These are phyloP conservation scores for Trogon surrucura DNA, from an alignment of 2,113 vertebrate species.

Conservation along the genomic window DNA sequence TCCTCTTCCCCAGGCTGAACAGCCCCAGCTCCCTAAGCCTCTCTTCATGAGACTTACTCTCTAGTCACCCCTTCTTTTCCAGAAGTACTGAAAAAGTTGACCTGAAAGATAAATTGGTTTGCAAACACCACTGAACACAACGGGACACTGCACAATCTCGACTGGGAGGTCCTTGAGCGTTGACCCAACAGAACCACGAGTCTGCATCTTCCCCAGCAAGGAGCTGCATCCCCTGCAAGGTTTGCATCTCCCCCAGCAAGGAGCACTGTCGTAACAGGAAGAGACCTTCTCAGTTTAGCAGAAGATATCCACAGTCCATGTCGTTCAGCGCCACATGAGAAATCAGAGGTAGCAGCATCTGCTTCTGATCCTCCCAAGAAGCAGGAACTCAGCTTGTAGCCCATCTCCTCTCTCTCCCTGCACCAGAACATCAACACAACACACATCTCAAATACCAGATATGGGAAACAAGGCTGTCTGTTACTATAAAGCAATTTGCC, in stretches of 20 bases:
- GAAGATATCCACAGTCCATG: neutral
- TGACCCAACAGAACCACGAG: neutral
- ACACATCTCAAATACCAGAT: neutral
- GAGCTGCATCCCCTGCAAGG: too few relatives aligned
- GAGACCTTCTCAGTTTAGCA: neutral
- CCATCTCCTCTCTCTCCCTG: neutral
- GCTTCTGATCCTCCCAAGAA: neutral
- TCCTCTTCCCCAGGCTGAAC: too few relatives aligned
- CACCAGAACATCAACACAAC: rapidly evolving
- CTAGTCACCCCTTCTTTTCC: too few relatives aligned
- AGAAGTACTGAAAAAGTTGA: neutral
- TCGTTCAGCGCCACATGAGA: neutral
- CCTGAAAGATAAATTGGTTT: neutral
- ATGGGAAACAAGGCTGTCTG: neutral
- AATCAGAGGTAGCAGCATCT: rapidly evolving
- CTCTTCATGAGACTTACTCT: too few relatives aligned
- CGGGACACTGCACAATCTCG: neutral
- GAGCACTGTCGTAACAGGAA: neutral
- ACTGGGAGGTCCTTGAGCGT: neutral
- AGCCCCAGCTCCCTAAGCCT: too few relatives aligned
- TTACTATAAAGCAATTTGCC: neutral
- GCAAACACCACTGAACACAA: neutral
- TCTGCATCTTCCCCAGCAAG: neutral
- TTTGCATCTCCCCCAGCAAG: neutral
- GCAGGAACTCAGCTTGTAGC: neutral